Percentiles rank a stretch among this genome's conserved stretches.
phyloP scores from a whole-genome alignment of 2,113 vertebrate genomes.

The Elachura formosa region DNA sequence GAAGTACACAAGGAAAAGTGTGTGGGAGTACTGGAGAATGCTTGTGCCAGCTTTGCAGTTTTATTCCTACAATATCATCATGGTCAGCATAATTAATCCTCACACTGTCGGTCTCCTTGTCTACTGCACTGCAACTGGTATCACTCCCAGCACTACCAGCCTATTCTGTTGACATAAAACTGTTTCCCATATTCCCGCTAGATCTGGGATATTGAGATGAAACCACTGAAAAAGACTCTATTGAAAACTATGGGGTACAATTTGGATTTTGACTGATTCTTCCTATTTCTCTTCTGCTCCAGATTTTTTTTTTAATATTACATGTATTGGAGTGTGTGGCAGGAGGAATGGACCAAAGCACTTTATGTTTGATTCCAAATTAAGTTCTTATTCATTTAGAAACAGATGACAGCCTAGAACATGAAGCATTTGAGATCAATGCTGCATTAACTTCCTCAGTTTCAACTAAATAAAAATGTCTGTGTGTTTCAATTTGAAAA shows the following conservation, averaged over 20 bases:
- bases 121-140: neutral
- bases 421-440: neutral
- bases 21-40: conserved; percentile 2
- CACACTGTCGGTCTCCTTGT: neutral
- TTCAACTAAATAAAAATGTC: conserved; percentile 5
- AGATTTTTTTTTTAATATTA: neutral
- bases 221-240: neutral
- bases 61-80: conserved; percentile 40
- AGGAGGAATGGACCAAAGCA: neutral
- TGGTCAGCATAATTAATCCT: conserved; percentile 32
- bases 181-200: neutral
- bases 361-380: neutral
- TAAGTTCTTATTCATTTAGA: conserved; percentile 23
- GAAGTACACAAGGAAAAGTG: neutral
- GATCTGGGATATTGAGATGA: neutral
- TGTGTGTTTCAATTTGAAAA: neutral
- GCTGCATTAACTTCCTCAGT: neutral
- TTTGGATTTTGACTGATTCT: neutral
- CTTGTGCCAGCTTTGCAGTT: conserved; percentile 29
- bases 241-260: neutral
- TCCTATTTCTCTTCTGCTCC: neutral
- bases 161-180: neutral
- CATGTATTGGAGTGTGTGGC: neutral
- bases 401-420: neutral
- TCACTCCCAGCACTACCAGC: conserved; percentile 2